Base-by-base conservation (phyloP, 2,888 invertebrate species). In the Tachystola acroxantha region DNA sequence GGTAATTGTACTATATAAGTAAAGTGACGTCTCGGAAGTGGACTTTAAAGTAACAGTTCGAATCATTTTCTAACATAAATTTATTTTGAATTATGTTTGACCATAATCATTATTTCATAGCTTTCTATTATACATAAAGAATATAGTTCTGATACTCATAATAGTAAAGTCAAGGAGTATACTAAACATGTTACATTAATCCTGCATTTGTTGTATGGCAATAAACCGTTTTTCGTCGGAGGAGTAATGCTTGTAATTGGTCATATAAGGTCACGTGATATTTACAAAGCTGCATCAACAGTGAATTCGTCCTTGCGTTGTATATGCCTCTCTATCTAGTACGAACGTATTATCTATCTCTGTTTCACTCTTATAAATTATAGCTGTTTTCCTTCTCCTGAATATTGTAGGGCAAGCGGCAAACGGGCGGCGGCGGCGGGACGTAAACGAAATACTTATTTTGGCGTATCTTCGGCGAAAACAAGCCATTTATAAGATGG, bases 401-500 rank as follows among this genome's bases (percentile, higher is more conserved):
- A 68, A 73, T 69, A 68, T 66, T 66, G 63, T 59, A 67, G 60
- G 61, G 61, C 46, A 61, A 62, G 55, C 48, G 57, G 53, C 53
- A 47, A 64, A 54, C 48, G 54, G 56, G 47, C 11, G 56, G 55
- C 52, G 56, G 47, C 11, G 56, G 55, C 52, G 58, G 57, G 60
- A 71, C 63, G 71, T 65, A 66, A 71, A 70, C 67, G 70, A 69
- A 76, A 75, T 74, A 69, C 67, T 73, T 75, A 72, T 72, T 77
- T 67, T 62, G 62, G 63, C 61, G 60, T 64, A 69, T 69, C 68
- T 67, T 68, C 53, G 62, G 58, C 69, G 63, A 72, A 78, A 81
- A 80, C 77, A 79, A 78, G 67, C 65, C 70, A 77, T 75, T 74
- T 73, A 58, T 71, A 68, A 62, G 60, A 56, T 50, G 51, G 63